These are phyloP conservation scores for Podargus strigoides DNA, from an alignment of 2,797 vertebrate genomes.

Conservation along the genomic window DNA sequence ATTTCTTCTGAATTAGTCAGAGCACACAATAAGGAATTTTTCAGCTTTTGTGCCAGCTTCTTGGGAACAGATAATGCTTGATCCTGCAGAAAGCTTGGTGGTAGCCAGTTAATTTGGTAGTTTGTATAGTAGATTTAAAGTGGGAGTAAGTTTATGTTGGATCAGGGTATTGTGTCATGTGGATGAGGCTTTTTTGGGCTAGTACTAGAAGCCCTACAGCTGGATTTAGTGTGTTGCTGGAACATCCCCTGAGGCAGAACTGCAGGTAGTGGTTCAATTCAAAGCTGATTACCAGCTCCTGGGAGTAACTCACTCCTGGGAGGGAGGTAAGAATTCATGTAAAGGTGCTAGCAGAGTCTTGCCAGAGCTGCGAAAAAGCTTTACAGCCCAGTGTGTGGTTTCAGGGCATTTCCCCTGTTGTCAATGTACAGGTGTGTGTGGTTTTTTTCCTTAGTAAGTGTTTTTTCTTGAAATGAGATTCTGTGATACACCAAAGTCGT, in stretches of 20 bases:
- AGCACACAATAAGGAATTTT: neutral
- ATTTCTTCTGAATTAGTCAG: neutral
- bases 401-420: neutral
- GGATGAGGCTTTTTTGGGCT: neutral
- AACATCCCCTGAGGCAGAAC: neutral
- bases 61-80: neutral
- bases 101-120: neutral
- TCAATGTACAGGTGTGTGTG: neutral
- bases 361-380: neutral
- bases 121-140: neutral
- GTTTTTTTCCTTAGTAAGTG: neutral
- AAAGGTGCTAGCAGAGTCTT: neutral
- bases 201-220: neutral
- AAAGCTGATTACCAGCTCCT: neutral
- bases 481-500: accelerated
- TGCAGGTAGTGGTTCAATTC: neutral
- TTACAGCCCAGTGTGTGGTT: neutral
- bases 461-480: neutral
- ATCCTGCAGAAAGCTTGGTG: neutral
- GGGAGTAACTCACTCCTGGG: neutral
- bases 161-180: neutral
- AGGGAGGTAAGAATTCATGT: neutral
- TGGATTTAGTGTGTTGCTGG: neutral
- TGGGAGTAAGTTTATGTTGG: neutral
- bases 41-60: neutral